A percentile compares a stretch with the other conserved stretches of the same genome.
Evolutionary conservation across 2,888 invertebrate genomes (phyloP).

Genomic region (Meiosimyza platycephala): DNA sequence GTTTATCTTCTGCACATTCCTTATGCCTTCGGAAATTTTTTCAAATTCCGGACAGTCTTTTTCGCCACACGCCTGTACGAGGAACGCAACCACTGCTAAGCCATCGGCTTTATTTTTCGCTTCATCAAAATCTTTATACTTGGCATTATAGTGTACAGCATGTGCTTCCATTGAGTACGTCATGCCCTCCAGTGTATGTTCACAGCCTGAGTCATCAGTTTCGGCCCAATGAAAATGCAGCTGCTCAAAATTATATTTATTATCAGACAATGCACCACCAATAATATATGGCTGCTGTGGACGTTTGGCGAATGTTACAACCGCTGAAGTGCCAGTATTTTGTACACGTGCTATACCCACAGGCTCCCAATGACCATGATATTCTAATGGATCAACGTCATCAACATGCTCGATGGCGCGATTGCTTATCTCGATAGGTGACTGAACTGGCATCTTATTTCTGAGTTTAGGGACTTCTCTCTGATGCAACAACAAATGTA

Average conservation of each 20-base stretch:
- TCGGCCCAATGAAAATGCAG: conserved; percentile 87
- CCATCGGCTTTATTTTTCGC: conserved; percentile 78
- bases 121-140: conserved; percentile 74
- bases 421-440: conserved; percentile 67
- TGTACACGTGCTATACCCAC: conserved; percentile 65
- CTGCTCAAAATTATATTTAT: conserved; percentile 79
- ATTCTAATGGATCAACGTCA: conserved; percentile 66
- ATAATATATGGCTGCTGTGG: conserved; percentile 71
- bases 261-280: conserved; percentile 74
- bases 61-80: conserved; percentile 73
- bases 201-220: conserved; percentile 80
- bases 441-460: conserved; percentile 65
- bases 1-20: conserved; percentile 64
- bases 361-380: conserved; percentile 67
- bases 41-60: conserved; percentile 72
- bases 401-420: conserved; percentile 66
- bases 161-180: conserved; percentile 84
- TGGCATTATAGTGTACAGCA: conserved; percentile 81
- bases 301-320: conserved; percentile 73
- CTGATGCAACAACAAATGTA: neutral
- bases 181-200: conserved; percentile 80
- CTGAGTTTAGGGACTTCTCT: conserved; percentile 9
- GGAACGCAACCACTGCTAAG: conserved; percentile 77
- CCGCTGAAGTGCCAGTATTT: conserved; percentile 68
- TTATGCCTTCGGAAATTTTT: conserved; percentile 70